Evolutionary conservation across 2,797 vertebrate genomes (phyloP).

Genomic region (Lateolabrax maculatus): DNA sequence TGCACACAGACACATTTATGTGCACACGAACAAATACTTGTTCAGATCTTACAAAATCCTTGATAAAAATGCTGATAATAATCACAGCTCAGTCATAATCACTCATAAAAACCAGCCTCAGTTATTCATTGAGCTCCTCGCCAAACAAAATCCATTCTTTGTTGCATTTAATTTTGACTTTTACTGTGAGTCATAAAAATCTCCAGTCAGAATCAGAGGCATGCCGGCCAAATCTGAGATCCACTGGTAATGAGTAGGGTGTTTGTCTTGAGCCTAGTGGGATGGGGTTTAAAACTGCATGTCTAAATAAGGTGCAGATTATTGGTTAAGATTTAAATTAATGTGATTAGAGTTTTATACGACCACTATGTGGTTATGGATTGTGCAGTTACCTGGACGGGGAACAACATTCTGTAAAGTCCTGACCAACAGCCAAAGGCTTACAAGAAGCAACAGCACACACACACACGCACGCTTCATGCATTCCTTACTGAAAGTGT

Average conservation of each 20-base stretch:
- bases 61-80: slow-evolving; percentile 47
- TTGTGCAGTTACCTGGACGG: not conserved
- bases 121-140: slow-evolving; percentile 29
- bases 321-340: slow-evolving; percentile 40
- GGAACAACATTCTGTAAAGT: not conserved
- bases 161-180: slow-evolving; percentile 62
- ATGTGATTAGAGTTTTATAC: slow-evolving; percentile 41
- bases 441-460: not conserved
- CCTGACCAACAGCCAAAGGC: not conserved
- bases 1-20: not conserved
- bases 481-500: not conserved
- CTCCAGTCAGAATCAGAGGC: slow-evolving; percentile 36
- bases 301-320: slow-evolving; percentile 45
- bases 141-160: slow-evolving; percentile 53
- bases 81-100: slow-evolving; percentile 50
- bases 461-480: not conserved
- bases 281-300: slow-evolving; percentile 33
- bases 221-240: slow-evolving; percentile 47
- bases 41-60: slow-evolving; percentile 46
- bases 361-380: slow-evolving; percentile 9
- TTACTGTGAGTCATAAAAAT: slow-evolving; percentile 51
- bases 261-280: slow-evolving; percentile 45
- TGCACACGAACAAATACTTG: slow-evolving; percentile 15
- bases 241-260: slow-evolving; percentile 26
- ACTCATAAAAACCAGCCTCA: slow-evolving; percentile 29